A percentile compares a stretch with the other conserved stretches of the same genome.
Conservation (phyloP, 2,888 invertebrate species). For the Tachina lurida region DNA sequence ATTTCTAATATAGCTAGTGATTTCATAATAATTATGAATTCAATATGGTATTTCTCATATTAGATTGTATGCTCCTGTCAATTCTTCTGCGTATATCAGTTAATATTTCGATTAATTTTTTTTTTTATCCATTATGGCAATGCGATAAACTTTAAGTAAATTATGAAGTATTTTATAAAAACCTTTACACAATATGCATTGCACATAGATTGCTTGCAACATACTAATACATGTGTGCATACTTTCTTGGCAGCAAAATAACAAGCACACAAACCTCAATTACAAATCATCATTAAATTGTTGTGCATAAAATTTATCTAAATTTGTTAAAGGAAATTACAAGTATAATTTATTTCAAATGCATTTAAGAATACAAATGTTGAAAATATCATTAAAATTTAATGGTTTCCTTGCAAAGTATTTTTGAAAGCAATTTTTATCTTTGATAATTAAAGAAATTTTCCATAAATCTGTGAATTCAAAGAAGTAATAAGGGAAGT, state of each 20-base stretch:
- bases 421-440: background rate
- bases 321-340: slow-evolving; percentile 23
- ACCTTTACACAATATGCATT: slow-evolving; percentile 13
- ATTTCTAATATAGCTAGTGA: slow-evolving; percentile 62
- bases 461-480: background rate
- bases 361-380: slow-evolving; percentile 14
- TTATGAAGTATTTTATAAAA: slow-evolving; percentile 64
- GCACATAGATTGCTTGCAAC: slow-evolving; percentile 1
- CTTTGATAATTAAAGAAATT: background rate
- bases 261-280: slow-evolving; percentile 1
- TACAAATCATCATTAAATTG: background rate
- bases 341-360: slow-evolving; percentile 40
- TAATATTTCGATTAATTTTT: background rate
- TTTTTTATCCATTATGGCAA: slow-evolving; percentile 24
- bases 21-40: slow-evolving; percentile 61
- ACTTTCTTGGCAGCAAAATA: background rate
- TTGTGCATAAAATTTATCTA: slow-evolving; percentile 8
- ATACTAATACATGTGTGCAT: background rate
- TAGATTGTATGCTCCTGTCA: background rate
- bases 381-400: slow-evolving; percentile 18
- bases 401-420: slow-evolving; percentile 19
- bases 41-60: slow-evolving; percentile 27
- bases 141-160: slow-evolving; percentile 65
- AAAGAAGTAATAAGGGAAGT: background rate
- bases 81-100: background rate